A percentile compares a stretch with the other conserved stretches of the same genome.
phyloP scores from a whole-genome alignment of 2,113 vertebrate genomes.

The Cinclus mexicanus region DNA sequence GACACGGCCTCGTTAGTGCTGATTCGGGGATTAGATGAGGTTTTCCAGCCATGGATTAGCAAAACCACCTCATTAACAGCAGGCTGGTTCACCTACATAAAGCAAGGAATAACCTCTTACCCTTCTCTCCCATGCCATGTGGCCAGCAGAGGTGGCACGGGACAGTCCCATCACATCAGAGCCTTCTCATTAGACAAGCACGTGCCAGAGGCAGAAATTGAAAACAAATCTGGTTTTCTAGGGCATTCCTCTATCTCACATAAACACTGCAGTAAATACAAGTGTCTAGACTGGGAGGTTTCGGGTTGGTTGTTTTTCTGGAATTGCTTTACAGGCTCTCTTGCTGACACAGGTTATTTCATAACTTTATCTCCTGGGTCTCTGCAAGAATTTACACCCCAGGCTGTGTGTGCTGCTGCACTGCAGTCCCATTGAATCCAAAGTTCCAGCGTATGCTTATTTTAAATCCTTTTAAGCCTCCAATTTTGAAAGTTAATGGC shows the following conservation, averaged over 20 bases:
- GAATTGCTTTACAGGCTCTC: neutral
- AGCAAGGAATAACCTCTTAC: neutral
- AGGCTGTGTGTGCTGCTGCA: neutral
- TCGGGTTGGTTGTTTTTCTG: neutral
- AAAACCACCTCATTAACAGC: neutral
- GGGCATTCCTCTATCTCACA: slow-evolving; percentile 36
- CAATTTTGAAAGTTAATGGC: slow-evolving; percentile 49
- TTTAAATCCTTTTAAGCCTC: slow-evolving; percentile 43
- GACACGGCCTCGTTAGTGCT: fast-evolving
- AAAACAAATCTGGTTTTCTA: slow-evolving; percentile 33
- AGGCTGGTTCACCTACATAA: neutral
- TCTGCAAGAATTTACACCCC: neutral
- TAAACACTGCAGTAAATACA: neutral
- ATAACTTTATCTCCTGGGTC: slow-evolving; percentile 5
- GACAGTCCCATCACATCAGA: neutral
- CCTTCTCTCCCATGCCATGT: neutral
- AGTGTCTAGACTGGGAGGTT: slow-evolving; percentile 11
- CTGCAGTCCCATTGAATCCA: neutral
- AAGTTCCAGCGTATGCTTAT: neutral
- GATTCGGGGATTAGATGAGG: neutral
- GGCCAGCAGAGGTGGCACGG: neutral
- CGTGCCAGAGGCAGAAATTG: neutral
- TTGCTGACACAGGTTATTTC: neutral
- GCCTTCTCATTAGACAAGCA: neutral
- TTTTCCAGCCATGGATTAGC: neutral